Base-by-base conservation (phyloP, 2,113 vertebrate species). In the Chauna torquata region DNA sequence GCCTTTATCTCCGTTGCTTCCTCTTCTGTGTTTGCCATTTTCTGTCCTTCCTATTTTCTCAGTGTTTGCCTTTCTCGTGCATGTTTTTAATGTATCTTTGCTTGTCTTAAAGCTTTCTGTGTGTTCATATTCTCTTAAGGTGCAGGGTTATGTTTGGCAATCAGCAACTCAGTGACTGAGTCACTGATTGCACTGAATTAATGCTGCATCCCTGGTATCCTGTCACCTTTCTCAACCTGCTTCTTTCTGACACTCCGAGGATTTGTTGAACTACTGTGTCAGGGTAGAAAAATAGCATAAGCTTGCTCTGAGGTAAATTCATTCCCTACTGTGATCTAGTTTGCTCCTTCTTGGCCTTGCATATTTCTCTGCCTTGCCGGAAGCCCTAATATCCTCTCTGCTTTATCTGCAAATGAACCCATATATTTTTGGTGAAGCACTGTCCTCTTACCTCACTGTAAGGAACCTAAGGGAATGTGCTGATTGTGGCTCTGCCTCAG, bases 71-170 rank as follows among this genome's bases (percentile, higher is more conserved):
- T 92, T 96, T 92, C 81, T 87, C 69, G 68, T 76, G 70, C 22
- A 50, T 66, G 32, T 11, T 93, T 96, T 90, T 89, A 93, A 80
- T 38, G 52, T 68, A 88, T n/a, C 49, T 76, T 82, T 62, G 61
- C 27, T 97, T 97, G 91, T 64, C 49, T 66, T 88, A 66, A 86
- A 78, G 81, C 27, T 77, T 93, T 95, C 61, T 72, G 14, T 59
- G 28, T 30, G 49, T 36, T 72, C 74, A 66, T 81, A 32, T 59
- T 92, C n/a, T 90, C 84, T 97, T 74, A 86, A 86, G 72, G 64
- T 88, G 89, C 66, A 72, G 86, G 66, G 74, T 76, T 96, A 36
- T 79, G 62, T 89, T 87, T 94, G 55, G 62, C 61, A 91, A 77
- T 82, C 78, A 34, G 54, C 82, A 85, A 86, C 36, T 87, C 54